These are phyloP conservation scores for Drosophila affinis DNA, from an alignment of 2,888 invertebrate genomes.

Conservation along the genomic window DNA sequence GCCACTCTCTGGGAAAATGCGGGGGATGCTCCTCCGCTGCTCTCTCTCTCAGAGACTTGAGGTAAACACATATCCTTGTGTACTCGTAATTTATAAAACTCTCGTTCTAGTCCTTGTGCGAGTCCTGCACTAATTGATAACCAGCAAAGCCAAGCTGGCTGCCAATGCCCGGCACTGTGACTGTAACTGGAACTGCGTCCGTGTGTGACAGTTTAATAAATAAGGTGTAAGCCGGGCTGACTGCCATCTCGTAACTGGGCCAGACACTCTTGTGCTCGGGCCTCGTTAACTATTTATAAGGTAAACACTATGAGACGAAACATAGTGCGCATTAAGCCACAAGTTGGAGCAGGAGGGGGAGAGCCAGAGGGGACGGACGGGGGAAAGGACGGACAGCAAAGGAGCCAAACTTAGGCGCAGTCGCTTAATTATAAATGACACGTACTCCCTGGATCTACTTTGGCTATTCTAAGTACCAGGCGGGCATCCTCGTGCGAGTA, in stretches of 20 bases:
- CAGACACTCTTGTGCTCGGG: slow-evolving; percentile 37
- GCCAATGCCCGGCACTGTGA: slow-evolving; percentile 15
- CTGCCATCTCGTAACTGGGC: slow-evolving; percentile 41
- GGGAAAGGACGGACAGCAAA: background rate
- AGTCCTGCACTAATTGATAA: slow-evolving; percentile 75
- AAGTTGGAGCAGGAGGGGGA: slow-evolving; percentile 30
- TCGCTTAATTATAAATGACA: slow-evolving; percentile 81
- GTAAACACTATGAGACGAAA: slow-evolving; percentile 57
- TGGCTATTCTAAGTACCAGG: slow-evolving; percentile 19
- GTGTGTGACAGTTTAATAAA: slow-evolving; percentile 74
- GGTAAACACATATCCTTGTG: slow-evolving; percentile 7
- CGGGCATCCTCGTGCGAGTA: slow-evolving; percentile 1
- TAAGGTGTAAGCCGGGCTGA: slow-evolving; percentile 63
- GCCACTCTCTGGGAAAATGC: too few relatives aligned
- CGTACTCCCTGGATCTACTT: slow-evolving; percentile 34
- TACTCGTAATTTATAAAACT: slow-evolving; percentile 11
- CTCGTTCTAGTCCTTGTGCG: slow-evolving; percentile 36
- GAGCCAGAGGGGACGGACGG: background rate
- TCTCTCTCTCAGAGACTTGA: slow-evolving; percentile 4
- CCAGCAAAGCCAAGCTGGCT: slow-evolving; percentile 54
- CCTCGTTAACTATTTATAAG: slow-evolving; percentile 78
- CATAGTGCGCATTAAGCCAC: slow-evolving; percentile 71
- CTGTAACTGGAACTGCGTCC: slow-evolving; percentile 11
- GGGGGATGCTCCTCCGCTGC: background rate
- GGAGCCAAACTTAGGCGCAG: slow-evolving; percentile 66